Base-by-base conservation (phyloP, 2,888 invertebrate genomes). In the Andrena haemorrhoa region DNA sequence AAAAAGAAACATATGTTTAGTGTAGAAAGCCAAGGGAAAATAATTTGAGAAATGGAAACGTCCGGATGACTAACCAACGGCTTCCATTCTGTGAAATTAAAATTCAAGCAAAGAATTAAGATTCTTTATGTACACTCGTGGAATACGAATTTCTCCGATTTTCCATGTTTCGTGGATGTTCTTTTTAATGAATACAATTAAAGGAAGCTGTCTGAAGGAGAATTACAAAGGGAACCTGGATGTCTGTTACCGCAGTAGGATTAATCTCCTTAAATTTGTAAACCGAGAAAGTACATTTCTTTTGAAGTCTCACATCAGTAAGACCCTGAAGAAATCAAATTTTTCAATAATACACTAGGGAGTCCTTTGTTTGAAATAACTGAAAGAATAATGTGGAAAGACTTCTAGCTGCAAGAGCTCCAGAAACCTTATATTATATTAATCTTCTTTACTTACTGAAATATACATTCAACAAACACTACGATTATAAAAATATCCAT, bases 361-460 rank as follows among this genome's bases (percentile, higher is more conserved):
- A 41, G 51, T 23, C 60, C 31, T 68, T 75, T 75, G 60, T 60
- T 47, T 20, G 29, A 58, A 35, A 51, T 49, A 26, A 58, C 29
- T 49, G 56, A 66, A 66, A 23, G 33, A 60, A 49, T 7, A 31
- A 16, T 4, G 60, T 31, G n/a, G 3, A 61, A 23, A 33, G n/a
- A 69, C 29, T 10, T 56, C 3, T 12, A 0, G 31, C 1, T 51
- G 10, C 16, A 12, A 71, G 47, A 51, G 16, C 16, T 31, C 47
- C 5, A 20, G 47, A 20, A 31, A 47, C 20, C 23, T 7, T 69
- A 26, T 26, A 5, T n/a, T 20, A 23, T 41, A 41, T 41, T 12
- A 41, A 41, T 41, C 41, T 16, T 4, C 5, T 41, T 41, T 41
- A 41, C 12, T 41, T 41, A 41, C 41, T 41, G 41, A 16, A 41